These are phyloP conservation scores for Perizoma flavofasciatum DNA, from an alignment of 2,888 invertebrate genomes.

Conservation along the genomic window DNA sequence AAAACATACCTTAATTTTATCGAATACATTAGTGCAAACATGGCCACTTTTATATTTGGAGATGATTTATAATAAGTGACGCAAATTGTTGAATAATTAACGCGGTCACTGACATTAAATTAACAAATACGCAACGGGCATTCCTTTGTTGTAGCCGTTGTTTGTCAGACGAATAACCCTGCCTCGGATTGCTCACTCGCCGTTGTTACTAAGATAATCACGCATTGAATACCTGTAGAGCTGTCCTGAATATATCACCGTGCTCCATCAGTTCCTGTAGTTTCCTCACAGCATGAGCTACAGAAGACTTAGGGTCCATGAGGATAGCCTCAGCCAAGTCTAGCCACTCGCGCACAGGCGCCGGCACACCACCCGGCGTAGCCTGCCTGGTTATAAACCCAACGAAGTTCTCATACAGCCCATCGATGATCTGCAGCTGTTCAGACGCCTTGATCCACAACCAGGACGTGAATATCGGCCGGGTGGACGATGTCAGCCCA, in stretches of 20 bases:
- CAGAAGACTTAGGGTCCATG: constrained; percentile 84
- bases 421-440: constrained; percentile 85
- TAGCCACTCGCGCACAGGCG: constrained; percentile 73
- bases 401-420: constrained; percentile 87
- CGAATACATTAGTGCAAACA: constrained; percentile 4
- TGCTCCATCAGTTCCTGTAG: constrained; percentile 85
- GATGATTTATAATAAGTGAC: constrained; percentile 7
- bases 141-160: constrained; percentile 34
- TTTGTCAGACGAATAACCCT: constrained; percentile 19
- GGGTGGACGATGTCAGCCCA: constrained; percentile 53
- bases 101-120: constrained; percentile 42
- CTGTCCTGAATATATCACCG: constrained; percentile 85
- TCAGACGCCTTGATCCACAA: constrained; percentile 86
- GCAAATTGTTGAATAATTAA: constrained; percentile 35
- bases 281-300: constrained; percentile 82
- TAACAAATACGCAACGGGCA: constrained; percentile 34
- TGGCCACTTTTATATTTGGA: constrained; percentile 14
- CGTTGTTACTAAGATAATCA: no score
- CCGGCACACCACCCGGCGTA: constrained; percentile 64
- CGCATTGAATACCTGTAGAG: constrained; percentile 81
- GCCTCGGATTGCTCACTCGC: constrained; percentile 18
- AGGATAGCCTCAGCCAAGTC: constrained; percentile 87
- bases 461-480: constrained; percentile 75
- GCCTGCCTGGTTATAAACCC: constrained; percentile 81
- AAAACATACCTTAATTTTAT: constrained; percentile 4